Base-by-base conservation (phyloP, 2,797 vertebrate genomes). In the Lepilemur septentrionalis region DNA sequence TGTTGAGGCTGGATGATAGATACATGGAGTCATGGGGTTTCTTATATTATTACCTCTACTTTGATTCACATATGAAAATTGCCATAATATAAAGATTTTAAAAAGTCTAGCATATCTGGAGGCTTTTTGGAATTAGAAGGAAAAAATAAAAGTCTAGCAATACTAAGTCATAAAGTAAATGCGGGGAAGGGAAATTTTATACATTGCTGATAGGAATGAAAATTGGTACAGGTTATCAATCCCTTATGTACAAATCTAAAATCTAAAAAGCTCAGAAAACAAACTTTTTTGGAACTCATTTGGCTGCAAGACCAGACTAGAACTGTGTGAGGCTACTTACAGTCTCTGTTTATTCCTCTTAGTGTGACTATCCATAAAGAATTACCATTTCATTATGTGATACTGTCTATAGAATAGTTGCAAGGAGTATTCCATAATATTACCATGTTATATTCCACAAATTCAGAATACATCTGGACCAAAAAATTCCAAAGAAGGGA, bases 201-300 rank as follows among this genome's bases (percentile, higher is more conserved):
- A 93, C 30, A 91, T 15, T 86, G 15, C 18, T 78, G 32, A 76
- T 35, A 93, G 20, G 5, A 96, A 23, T 82, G 67, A 95, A 92
- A 86, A 85, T 50, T 69, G 41, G 59, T 72, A 84, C 11, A 84
- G 38, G 22, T 32, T 13, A 1, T 75, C 75, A 93, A 70, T 63
- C 46, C 32, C 32, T 88, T 50, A 78, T 17, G 1, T 67, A 43
- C 7, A 59, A 91, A 70, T 95, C 20, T 91, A 52, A 89, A 87
- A 81, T 83, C 41, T 61, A 95, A 96, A 84, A 83, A 84, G 32
- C 65, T 88, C 63, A 84, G 38, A 73, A 91, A 75, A 63, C 48
- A 75, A 76, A 67, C 25, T 38, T 70, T 75, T 86, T 43, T 22
- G 20, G 61, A 80, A 92, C 14, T 85, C 61, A 78, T 35, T 38